Evolutionary conservation across 2,888 invertebrate species (phyloP).

Genomic region (Mythimna lalbum): DNA sequence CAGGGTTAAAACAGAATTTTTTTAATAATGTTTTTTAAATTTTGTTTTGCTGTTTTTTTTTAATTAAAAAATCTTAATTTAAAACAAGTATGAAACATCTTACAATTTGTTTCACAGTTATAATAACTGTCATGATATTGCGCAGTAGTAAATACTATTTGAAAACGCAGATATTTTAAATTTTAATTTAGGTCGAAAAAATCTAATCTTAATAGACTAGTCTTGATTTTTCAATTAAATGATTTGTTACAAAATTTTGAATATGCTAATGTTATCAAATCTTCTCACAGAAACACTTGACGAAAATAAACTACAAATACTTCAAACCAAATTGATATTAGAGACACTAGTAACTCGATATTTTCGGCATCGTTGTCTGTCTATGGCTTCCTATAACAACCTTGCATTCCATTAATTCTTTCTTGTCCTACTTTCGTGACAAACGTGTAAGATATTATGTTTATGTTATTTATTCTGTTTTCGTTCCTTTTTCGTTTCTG

Average conservation of each 20-base stretch:
- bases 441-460: constrained; percentile 29
- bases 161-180: not conserved
- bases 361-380: constrained; percentile 53
- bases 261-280: not conserved
- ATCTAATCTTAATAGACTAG: not conserved
- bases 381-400: constrained; percentile 67
- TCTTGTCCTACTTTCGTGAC: constrained; percentile 62
- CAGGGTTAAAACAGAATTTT: not conserved
- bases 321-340: constrained; percentile 51
- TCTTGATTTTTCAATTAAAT: not conserved
- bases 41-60: not conserved
- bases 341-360: constrained; percentile 58
- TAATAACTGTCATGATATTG: not conserved
- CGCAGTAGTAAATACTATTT: not conserved
- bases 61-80: not conserved
- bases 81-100: too few relatives aligned
- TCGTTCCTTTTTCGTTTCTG: not conserved
- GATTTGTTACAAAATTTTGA: not conserved
- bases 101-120: not conserved
- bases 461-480: constrained; percentile 28
- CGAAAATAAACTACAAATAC: constrained; percentile 20
- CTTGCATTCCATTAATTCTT: constrained; percentile 65
- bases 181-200: not conserved
- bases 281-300: not conserved
- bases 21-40: too few relatives aligned